phyloP scores from a whole-genome alignment of 2,888 invertebrate species.

The Mylabris sibirica region DNA sequence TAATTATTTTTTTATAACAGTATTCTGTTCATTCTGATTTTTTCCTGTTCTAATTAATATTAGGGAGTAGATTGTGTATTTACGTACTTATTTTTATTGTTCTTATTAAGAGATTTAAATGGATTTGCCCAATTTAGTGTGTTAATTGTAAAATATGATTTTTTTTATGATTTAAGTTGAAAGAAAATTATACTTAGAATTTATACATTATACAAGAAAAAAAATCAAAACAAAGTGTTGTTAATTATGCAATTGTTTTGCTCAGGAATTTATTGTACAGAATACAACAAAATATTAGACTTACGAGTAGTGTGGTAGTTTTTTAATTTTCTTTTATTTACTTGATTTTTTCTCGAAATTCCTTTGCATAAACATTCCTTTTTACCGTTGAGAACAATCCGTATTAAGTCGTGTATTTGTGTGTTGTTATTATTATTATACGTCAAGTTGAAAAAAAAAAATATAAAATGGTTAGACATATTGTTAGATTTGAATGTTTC shows the following conservation, averaged over 20 bases:
- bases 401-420: background rate
- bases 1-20: constrained; percentile 21
- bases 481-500: constrained; percentile 11
- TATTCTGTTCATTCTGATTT: background rate
- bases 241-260: constrained; percentile 56
- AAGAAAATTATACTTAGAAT: constrained; percentile 43
- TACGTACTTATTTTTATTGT: constrained; percentile 13
- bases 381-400: background rate
- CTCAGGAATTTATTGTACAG: constrained; percentile 58
- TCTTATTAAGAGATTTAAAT: background rate
- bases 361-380: background rate
- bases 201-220: constrained; percentile 43
- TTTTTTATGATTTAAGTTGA: constrained; percentile 43
- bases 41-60: constrained; percentile 7
- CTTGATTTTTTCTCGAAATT: background rate
- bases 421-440: background rate
- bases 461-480: constrained; percentile 1
- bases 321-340: constrained; percentile 20
- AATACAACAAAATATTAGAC: constrained; percentile 31
- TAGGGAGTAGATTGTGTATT: constrained; percentile 7
- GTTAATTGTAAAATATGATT: constrained; percentile 21
- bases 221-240: constrained; percentile 38
- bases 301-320: constrained; percentile 20
- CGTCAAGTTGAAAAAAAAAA: background rate
- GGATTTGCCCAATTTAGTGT: background rate